phyloP scores from a whole-genome alignment of 2,797 vertebrate genomes.

The Ptychadena robeensis region DNA sequence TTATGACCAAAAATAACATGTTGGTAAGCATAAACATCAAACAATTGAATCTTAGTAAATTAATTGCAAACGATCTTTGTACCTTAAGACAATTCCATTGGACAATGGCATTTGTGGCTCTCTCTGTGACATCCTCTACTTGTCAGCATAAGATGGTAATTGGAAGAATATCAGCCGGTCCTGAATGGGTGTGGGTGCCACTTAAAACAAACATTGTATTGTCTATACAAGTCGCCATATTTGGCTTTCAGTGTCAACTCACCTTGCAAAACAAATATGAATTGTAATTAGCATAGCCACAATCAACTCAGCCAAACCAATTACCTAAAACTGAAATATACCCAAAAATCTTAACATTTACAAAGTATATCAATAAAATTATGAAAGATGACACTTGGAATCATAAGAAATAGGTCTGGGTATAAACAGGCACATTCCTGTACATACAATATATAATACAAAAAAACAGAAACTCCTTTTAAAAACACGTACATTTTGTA shows the following conservation, averaged over 20 bases:
- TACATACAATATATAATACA: too few relatives aligned
- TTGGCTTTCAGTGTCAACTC: constrained; percentile 79
- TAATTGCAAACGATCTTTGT: background rate
- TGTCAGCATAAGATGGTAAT: constrained; percentile 86
- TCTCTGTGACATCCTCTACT: constrained; percentile 83
- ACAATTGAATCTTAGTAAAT: background rate
- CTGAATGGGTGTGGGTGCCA: constrained; percentile 90
- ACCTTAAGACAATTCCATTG: constrained; percentile 88
- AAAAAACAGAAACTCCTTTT: background rate
- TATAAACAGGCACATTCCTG: too few relatives aligned
- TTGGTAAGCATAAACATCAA: too few relatives aligned
- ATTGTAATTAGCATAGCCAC: too few relatives aligned
- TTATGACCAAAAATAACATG: too few relatives aligned
- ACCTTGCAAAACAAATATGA: constrained; percentile 76
- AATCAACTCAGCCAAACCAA: too few relatives aligned
- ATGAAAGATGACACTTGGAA: too few relatives aligned
- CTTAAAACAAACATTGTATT: constrained; percentile 90
- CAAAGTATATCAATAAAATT: too few relatives aligned
- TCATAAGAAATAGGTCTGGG: too few relatives aligned
- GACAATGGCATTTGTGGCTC: constrained; percentile 80
- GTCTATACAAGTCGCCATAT: constrained; percentile 83
- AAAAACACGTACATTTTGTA: background rate
- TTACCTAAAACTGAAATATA: background rate
- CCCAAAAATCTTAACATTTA: too few relatives aligned
- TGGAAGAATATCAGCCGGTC: constrained; percentile 88